Evolutionary conservation across 2,888 invertebrate genomes (phyloP).

Genomic region (Apodemia mormo): DNA sequence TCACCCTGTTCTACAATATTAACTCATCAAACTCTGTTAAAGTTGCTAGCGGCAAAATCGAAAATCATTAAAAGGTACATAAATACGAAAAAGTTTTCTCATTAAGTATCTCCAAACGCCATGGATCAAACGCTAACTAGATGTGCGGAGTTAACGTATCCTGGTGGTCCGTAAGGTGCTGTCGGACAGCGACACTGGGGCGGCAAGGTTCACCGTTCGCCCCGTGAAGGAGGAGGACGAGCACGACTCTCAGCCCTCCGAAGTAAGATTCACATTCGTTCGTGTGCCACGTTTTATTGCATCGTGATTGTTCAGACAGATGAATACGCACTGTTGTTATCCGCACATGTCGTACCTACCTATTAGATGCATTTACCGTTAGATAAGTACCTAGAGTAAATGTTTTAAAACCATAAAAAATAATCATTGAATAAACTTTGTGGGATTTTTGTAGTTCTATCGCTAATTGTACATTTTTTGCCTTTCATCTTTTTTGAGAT

Average conservation of each 20-base stretch:
- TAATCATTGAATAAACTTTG: not conserved
- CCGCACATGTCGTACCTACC: not conserved
- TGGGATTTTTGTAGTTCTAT: not conserved
- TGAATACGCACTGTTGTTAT: conserved; percentile 6
- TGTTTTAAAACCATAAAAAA: not conserved
- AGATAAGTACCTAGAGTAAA: not conserved
- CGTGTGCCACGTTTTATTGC: conserved; percentile 31
- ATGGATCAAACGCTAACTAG: conserved; percentile 8
- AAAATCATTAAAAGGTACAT: conserved; percentile 1
- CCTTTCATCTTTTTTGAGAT: too few relatives aligned
- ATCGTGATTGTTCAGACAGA: conserved; percentile 11
- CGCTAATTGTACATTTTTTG: too few relatives aligned
- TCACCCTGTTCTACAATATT: not conserved
- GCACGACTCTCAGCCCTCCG: conserved; percentile 72
- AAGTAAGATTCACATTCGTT: conserved; percentile 59
- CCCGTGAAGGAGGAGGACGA: conserved; percentile 86
- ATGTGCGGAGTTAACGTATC: conserved; percentile 15
- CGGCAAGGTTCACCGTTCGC: conserved; percentile 84
- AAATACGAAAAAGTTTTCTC: conserved; percentile 14
- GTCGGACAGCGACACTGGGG: conserved; percentile 77
- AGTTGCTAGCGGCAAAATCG: not conserved
- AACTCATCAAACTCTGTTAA: not conserved
- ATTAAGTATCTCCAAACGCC: conserved; percentile 6
- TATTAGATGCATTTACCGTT: not conserved
- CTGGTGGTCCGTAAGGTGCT: conserved; percentile 56